Base-by-base conservation (phyloP, 2,888 invertebrate species). In the Oscheius sp. region DNA sequence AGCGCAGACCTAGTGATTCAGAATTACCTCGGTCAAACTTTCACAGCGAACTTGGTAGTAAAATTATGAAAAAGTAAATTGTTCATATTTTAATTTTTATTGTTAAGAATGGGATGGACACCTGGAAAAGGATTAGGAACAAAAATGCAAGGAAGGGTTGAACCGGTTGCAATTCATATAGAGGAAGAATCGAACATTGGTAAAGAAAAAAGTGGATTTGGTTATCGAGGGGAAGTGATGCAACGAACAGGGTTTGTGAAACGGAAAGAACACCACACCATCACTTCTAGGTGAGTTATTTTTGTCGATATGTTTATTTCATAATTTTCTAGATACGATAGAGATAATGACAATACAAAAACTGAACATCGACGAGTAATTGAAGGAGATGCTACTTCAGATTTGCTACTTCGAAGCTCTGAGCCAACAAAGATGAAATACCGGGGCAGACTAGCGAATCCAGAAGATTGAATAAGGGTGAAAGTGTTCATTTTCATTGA, bases 91-190 rank as follows among this genome's bases (percentile, higher is more conserved):
- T 28, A 59, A 20, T 28, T 26, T 59, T 5, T 8, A 2, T 14
- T 12, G 5, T 74, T 47, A 56, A 77, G 75, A 59, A 75, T 78
- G 76, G 90, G 90, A 2, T 90, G 90, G 90, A 85, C 78, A 50
- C 88, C 88, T 28, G 90, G 90, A 2, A 72, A 84, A 57, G 89
- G 89, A 8, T 82, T 90, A 17, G 90, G 90, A 1, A 82, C 78
- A 41, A 75, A 82, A 38, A 70, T 80, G 3, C 74, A 77, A 36
- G 89, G 88, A 30, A 86, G 87, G 61, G 57, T 71, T 0, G 45
- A 72, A 17, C 80, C 82, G 2, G 76, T 79, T 0, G 72, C 80
- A 0, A 57, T 78, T 5, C 62, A 77, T 9, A 41, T 81, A 49
- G 75, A 76, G 41, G 77, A 77, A 56, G 73, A 75, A 20, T 77